Evolutionary conservation across 2,888 invertebrate species (phyloP).

Genomic region (Oegoconia quadripuncta): DNA sequence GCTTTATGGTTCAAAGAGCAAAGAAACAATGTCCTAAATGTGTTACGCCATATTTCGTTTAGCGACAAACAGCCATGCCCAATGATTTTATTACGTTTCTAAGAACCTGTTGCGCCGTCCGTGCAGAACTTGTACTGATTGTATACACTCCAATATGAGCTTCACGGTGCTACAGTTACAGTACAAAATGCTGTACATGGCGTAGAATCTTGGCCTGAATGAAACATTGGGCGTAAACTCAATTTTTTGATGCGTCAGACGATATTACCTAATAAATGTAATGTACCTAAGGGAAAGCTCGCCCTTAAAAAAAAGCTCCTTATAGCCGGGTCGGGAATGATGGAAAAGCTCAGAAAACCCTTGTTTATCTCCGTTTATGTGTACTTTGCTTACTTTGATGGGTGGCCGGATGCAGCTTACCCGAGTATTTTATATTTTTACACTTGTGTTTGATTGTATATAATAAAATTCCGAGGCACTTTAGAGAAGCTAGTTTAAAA

Average conservation of each 20-base stretch:
- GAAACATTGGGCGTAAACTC: slow-evolving; percentile 42
- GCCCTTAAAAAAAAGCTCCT: slow-evolving; percentile 6
- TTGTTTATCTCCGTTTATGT: slow-evolving; percentile 6
- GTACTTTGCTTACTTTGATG: neutral
- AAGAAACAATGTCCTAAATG: no score
- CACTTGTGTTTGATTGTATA: no score
- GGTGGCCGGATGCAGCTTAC: no score
- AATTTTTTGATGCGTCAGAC: slow-evolving; percentile 46
- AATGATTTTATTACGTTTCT: no score
- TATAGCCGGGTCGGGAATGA: neutral
- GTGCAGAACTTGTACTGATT: no score
- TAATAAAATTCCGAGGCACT: no score
- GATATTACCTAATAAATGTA: slow-evolving; percentile 29
- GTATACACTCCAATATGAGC: slow-evolving; percentile 17
- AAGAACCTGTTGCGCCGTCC: slow-evolving; percentile 5
- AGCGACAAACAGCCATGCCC: no score
- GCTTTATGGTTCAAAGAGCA: no score
- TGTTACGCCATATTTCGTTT: no score
- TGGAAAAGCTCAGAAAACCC: slow-evolving; percentile 2
- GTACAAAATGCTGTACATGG: slow-evolving; percentile 14
- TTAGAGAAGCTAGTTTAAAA: no score
- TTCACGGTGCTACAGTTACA: slow-evolving; percentile 5
- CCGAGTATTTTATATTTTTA: no score
- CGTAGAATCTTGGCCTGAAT: slow-evolving; percentile 27
- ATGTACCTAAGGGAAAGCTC: neutral